phyloP scores from a whole-genome alignment of 2,888 invertebrate species.

The Autographa pulchrina region DNA sequence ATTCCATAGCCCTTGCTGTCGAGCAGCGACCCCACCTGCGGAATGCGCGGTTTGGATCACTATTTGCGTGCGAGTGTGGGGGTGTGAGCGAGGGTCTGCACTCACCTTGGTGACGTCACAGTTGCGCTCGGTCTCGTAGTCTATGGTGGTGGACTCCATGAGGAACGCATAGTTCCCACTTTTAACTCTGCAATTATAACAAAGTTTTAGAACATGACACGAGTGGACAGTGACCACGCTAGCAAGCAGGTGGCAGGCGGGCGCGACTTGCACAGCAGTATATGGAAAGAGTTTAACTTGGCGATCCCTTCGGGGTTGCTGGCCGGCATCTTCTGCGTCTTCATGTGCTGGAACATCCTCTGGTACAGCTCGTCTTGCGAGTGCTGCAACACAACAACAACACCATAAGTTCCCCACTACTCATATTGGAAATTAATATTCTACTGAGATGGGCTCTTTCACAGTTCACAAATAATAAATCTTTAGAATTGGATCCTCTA shows the following conservation, averaged over 20 bases:
- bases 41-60: background rate
- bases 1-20: conserved; percentile 97
- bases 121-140: conserved; percentile 93
- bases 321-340: conserved; percentile 86
- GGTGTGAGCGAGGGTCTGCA: background rate
- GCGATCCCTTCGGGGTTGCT: conserved; percentile 91
- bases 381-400: conserved; percentile 85
- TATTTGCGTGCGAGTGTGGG: background rate
- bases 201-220: background rate
- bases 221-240: background rate
- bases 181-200: conserved; percentile 60
- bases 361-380: conserved; percentile 92
- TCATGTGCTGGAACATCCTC: conserved; percentile 94
- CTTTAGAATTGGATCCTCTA: no score
- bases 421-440: no score
- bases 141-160: conserved; percentile 97
- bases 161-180: conserved; percentile 93
- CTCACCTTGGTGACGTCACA: conserved; percentile 92
- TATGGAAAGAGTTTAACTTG: conserved; percentile 67
- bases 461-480: no score
- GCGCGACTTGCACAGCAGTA: background rate
- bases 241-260: background rate
- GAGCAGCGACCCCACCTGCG: conserved; percentile 91
- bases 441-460: no score
- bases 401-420: background rate